Evolutionary conservation across 2,113 vertebrate species (phyloP), one percentile per base, ranked within the genome.

Genomic region (Ctenodactylus gundi): DNA sequence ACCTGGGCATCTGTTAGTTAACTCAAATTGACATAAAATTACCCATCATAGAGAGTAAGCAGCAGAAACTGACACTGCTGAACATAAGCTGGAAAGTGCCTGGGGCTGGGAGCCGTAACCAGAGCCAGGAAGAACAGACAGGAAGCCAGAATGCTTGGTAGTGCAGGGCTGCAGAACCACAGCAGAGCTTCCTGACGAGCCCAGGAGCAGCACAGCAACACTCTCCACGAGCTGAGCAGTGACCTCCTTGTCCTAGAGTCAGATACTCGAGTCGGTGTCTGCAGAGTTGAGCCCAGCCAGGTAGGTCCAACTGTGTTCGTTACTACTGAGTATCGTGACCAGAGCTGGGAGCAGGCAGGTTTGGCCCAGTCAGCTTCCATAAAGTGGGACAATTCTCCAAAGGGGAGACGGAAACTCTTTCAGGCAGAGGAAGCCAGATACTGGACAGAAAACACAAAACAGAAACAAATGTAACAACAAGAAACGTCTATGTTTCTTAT

Each of bases 121-220:
- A 15, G 77, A 62, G 34, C n/a, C 36, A 17, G 27, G 21, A 62
- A 81, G 0, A n/a, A 11, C 0, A 2, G 44, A 34, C 75, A 68
- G 21, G 57, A 27, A 83, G 65, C 9, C 70, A 46, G 62, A 36
- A 8, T 12, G 44, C 49, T 34, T 29, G 3, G 82, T 25, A 53
- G 23, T 36, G 27, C 34, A 9, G 12, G 46, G 41, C 14, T 44
- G 20, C 25, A 14, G 15, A 60, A 29, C 8, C 3, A 13, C 0
- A 23, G 62, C 31, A 15, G 15, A 31, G 67, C 15, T 23, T 41
- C 34, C 76, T 20, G n/a, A 64, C 14, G 7, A 14, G 27, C 7
- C 4, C 6, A 20, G 3, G 51, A 20, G 13, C 0, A 15, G 39
- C 29, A 14, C 9, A 4, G 67, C 15, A 6, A 31, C 20, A 39